Base-by-base conservation (phyloP, 2,888 invertebrate genomes). In the Cremastinae sp. region DNA sequence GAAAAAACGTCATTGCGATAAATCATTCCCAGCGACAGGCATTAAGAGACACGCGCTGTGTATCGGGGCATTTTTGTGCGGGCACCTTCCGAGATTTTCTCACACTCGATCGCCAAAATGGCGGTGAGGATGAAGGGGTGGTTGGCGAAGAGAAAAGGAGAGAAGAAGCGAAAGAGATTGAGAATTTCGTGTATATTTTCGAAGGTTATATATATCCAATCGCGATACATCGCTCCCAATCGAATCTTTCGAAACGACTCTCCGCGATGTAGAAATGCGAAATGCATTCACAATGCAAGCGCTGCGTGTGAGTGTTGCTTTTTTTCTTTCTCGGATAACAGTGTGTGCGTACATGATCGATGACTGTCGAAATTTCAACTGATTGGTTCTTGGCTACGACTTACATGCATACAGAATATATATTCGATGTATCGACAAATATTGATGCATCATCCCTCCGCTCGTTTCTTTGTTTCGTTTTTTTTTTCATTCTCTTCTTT, bases 11-110 rank as follows among this genome's bases (percentile, higher is more conserved):
- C 84, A 84, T 86, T 84, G 82, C 85, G 82, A 87, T 87, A 87
- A 87, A 86, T 86, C 86, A 86, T 86, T 77, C 72, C n/a, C 43
- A 77, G 59, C 82, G 84, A 85, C 84, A 86, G 84, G 83, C 84
- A 85, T 86, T 85, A 83, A 86, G 80, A 79, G 79, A 79, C 82
- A 79, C 75, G 73, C 72, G 77, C 47, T 51, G 54, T 38, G 79
- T 78, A 78, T 68, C 75, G 72, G 18, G 59, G 53, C 54, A 41
- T 49, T 78, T 76, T 56, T 68, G 53, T 62, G 72, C 58, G 65
- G 73, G 74, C 75, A 72, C 62, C 62, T 72, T 78, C 73, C 68
- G 68, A 76, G 74, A 82, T 81, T 82, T 83, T 83, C 83, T 83
- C 83, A 83, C 83, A 82, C 81, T 83, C 79, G 73, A 59, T 65